A percentile compares a stretch with the other conserved stretches of the same genome.
These are phyloP conservation scores for Homarus gammarus DNA, from an alignment of 2,888 invertebrate genomes.

Conservation along the genomic window DNA sequence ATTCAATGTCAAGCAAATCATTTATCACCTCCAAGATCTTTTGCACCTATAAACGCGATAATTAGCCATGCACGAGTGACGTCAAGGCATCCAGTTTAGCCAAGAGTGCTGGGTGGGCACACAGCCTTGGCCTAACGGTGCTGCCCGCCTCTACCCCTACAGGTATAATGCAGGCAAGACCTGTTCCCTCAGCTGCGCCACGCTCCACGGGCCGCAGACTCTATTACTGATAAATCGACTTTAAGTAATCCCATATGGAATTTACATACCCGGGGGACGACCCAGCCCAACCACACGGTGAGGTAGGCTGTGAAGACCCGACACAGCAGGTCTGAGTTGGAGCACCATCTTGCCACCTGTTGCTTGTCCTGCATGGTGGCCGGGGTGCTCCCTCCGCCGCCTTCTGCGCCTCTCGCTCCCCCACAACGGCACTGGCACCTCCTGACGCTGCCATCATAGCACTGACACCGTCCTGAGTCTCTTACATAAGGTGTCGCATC, in stretches of 20 bases:
- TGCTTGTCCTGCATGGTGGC: conserved; percentile 43
- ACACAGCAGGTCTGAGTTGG: conserved; percentile 70
- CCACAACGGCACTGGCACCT: conserved; percentile 24
- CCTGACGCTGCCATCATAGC: conserved; percentile 10
- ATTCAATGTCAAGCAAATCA: too few species aligned
- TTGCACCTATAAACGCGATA: background rate
- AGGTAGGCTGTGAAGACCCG: conserved; percentile 75
- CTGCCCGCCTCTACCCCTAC: conserved; percentile 21
- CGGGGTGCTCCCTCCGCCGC: background rate
- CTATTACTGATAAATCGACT: background rate
- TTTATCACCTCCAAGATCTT: too few species aligned
- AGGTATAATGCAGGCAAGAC: background rate
- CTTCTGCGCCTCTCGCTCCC: conserved; percentile 8
- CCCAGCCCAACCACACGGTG: conserved; percentile 73
- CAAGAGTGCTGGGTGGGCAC: background rate
- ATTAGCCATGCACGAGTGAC: background rate
- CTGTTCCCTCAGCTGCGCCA: background rate
- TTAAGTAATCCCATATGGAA: background rate
- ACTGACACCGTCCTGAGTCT: conserved; percentile 17
- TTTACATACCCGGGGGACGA: conserved; percentile 65
- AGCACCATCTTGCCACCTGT: conserved; percentile 51
- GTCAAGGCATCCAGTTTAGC: background rate
- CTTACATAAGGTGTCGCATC: background rate
- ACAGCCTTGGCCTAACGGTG: conserved; percentile 41
- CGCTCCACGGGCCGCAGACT: background rate